Evolutionary conservation across 2,113 vertebrate species (phyloP).

Genomic region (Otis tarda): DNA sequence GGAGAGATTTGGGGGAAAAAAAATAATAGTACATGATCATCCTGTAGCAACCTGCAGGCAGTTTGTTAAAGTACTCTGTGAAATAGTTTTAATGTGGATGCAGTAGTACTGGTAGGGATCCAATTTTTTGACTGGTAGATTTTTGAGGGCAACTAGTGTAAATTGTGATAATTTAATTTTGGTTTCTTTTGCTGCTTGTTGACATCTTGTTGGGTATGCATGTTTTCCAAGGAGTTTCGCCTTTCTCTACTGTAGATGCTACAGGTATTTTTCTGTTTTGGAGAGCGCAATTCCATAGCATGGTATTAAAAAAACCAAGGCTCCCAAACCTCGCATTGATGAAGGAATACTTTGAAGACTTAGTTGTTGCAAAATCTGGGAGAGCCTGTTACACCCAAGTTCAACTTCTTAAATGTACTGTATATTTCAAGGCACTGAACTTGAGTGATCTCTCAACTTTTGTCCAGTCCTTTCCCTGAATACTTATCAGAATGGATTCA

Average conservation of each 20-base stretch:
- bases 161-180: background rate
- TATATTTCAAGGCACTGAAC: background rate
- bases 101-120: background rate
- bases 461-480: background rate
- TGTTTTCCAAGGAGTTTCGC: background rate
- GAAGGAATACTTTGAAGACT: background rate
- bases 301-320: background rate
- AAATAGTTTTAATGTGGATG: background rate
- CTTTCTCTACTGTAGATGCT: background rate
- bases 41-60: background rate
- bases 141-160: background rate
- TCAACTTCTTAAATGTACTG: background rate
- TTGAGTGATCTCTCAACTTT: background rate
- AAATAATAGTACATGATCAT: background rate
- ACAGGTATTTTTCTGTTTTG: background rate
- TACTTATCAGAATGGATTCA: background rate
- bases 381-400: background rate
- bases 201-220: background rate
- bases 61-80: background rate
- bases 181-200: background rate
- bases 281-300: background rate
- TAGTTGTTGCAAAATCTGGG: background rate
- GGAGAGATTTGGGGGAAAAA: background rate
- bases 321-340: background rate
- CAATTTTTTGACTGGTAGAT: background rate